phyloP scores from a whole-genome alignment of 2,113 vertebrate species.

The Myotis yumanensis region DNA sequence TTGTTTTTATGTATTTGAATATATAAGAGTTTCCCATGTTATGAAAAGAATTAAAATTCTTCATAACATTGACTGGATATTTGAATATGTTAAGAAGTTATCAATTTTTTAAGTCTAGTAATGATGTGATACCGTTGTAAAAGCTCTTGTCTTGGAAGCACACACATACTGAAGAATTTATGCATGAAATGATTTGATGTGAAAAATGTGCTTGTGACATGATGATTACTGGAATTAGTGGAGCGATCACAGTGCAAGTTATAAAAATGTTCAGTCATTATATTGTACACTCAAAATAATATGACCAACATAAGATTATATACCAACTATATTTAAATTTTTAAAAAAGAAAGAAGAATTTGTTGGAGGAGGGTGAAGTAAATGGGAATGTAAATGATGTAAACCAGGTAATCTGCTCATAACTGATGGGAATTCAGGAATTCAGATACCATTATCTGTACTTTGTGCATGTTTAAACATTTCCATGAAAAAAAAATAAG shows the following conservation, averaged over 20 bases:
- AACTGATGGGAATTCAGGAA: not conserved
- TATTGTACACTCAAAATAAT: not conserved
- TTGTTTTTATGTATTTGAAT: not conserved
- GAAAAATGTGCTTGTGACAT: not conserved
- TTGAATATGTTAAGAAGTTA: not conserved
- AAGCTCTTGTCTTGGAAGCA: not conserved
- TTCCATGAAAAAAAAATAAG: not conserved
- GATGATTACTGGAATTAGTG: not conserved
- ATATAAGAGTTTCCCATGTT: not conserved
- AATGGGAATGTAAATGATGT: not conserved
- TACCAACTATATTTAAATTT: not conserved
- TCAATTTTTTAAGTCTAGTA: not conserved
- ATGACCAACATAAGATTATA: not conserved
- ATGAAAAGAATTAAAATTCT: not conserved
- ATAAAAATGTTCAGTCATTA: not conserved
- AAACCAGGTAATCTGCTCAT: not conserved
- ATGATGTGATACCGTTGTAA: not conserved
- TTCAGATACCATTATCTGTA: not conserved
- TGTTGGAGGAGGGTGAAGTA: too few species aligned
- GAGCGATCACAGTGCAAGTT: not conserved
- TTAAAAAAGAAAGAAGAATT: not conserved
- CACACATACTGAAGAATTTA: not conserved
- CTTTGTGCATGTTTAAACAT: not conserved
- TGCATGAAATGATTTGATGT: not conserved
- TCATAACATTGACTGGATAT: not conserved